Percentiles rank a stretch among this genome's conserved stretches.
Evolutionary conservation across 2,113 vertebrate genomes (phyloP).

Genomic region (Rhodinocichla rosea): DNA sequence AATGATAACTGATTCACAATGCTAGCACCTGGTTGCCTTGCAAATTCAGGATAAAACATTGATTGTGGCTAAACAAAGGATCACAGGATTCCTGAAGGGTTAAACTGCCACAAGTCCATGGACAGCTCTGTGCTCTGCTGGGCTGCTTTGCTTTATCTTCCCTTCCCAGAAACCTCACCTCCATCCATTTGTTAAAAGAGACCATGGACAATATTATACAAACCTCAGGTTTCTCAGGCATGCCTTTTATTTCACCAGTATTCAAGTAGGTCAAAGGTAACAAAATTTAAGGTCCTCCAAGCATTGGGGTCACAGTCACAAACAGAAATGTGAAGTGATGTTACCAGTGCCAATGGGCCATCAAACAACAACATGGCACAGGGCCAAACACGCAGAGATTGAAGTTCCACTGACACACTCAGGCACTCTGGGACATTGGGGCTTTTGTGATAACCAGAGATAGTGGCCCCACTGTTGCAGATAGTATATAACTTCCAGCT

Average conservation of each 20-base stretch:
- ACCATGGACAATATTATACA: accelerated
- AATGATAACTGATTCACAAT: background rate
- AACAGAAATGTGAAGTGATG: background rate
- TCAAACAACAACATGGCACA: background rate
- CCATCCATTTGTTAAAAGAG: background rate
- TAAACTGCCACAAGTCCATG: background rate
- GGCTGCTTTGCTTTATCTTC: background rate
- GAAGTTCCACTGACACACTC: background rate
- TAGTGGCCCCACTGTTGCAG: background rate
- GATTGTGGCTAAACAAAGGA: background rate
- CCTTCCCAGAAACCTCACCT: background rate
- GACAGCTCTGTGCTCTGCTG: background rate
- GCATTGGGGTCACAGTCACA: background rate
- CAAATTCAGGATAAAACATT: background rate
- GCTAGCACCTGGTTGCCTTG: background rate
- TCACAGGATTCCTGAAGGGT: background rate
- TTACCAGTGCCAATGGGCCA: background rate
- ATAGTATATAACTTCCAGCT: background rate
- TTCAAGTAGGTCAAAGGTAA: background rate
- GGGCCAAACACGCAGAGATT: background rate
- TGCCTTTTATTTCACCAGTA: background rate
- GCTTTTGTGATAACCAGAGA: background rate
- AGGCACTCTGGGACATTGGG: background rate
- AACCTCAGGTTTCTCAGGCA: background rate
- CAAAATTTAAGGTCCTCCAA: background rate